Evolutionary conservation across 2,888 invertebrate genomes (phyloP).

Genomic region (Biston stratarius): DNA sequence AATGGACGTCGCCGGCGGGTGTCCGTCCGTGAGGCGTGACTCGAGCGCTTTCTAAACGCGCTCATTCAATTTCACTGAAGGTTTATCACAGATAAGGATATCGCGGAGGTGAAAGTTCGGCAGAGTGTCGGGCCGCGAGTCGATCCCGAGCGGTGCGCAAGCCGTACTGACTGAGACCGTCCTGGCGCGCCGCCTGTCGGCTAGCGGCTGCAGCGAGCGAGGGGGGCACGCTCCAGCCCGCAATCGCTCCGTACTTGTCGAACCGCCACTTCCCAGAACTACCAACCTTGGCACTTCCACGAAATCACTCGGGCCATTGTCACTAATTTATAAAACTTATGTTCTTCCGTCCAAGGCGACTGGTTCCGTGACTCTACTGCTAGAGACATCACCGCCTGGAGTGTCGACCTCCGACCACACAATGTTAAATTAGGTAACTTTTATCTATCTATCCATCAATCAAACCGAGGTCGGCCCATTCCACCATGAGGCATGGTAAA

Average conservation of each 20-base stretch:
- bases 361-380: slow-evolving; percentile 21
- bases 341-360: slow-evolving; percentile 72
- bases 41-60: slow-evolving; percentile 78
- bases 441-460: slow-evolving; percentile 68
- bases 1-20: slow-evolving; percentile 70
- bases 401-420: slow-evolving; percentile 64
- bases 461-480: slow-evolving; percentile 58
- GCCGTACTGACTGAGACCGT: slow-evolving; percentile 65
- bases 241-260: slow-evolving; percentile 55
- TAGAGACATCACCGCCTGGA: slow-evolving; percentile 50
- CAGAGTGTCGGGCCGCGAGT: slow-evolving; percentile 56
- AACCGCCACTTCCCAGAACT: slow-evolving; percentile 78
- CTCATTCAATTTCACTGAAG: slow-evolving; percentile 83
- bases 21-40: slow-evolving; percentile 70
- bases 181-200: slow-evolving; percentile 24
- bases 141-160: slow-evolving; percentile 66
- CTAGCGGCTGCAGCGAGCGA: slow-evolving; percentile 43
- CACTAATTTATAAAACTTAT: slow-evolving; percentile 83
- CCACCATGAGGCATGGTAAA: slow-evolving; percentile 59
- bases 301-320: slow-evolving; percentile 83
- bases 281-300: slow-evolving; percentile 81
- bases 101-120: slow-evolving; percentile 84
- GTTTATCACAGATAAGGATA: slow-evolving; percentile 81
- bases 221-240: slow-evolving; percentile 50
- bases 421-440: slow-evolving; percentile 59